Percentiles rank a stretch among this genome's conserved stretches.
Evolutionary conservation across 2,797 vertebrate genomes (phyloP).

Genomic region (Coregonus sp.): DNA sequence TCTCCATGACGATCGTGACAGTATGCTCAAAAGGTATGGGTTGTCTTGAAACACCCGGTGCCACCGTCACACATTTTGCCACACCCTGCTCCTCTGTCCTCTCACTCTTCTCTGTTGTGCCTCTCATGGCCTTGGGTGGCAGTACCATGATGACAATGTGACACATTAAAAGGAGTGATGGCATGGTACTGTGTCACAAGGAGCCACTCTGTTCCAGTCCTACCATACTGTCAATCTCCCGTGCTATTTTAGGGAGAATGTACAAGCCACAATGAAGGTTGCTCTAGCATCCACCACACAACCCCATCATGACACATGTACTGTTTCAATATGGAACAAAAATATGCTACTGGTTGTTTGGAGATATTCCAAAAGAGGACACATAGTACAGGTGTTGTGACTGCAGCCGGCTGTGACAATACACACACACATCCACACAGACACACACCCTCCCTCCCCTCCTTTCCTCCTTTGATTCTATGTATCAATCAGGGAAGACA

Average conservation of each 20-base stretch:
- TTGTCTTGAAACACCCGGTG: neutral
- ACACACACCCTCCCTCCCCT: conserved; percentile 22
- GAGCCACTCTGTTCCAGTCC: conserved; percentile 7
- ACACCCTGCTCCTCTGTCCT: neutral
- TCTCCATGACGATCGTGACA: too few relatives aligned
- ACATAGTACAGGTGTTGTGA: neutral
- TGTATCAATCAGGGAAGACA: conserved; percentile 83
- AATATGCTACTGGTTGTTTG: neutral
- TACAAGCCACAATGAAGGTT: neutral
- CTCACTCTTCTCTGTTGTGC: neutral
- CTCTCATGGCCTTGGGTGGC: conserved; percentile 16
- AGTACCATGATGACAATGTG: conserved; percentile 44
- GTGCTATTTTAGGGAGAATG: neutral
- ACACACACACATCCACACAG: conserved; percentile 14
- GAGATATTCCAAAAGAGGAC: neutral
- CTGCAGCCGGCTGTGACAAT: neutral
- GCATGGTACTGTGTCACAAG: conserved; percentile 37
- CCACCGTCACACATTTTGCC: neutral
- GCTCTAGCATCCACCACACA: neutral
- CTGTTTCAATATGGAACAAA: neutral
- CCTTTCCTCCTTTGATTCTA: conserved; percentile 54
- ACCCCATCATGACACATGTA: neutral
- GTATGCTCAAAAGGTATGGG: neutral
- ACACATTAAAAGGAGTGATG: conserved; percentile 51
- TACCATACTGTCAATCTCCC: neutral